A percentile compares a stretch with the other conserved stretches of the same genome.
phyloP scores from a whole-genome alignment of 2,113 vertebrate species.

The Melospiza melodia region DNA sequence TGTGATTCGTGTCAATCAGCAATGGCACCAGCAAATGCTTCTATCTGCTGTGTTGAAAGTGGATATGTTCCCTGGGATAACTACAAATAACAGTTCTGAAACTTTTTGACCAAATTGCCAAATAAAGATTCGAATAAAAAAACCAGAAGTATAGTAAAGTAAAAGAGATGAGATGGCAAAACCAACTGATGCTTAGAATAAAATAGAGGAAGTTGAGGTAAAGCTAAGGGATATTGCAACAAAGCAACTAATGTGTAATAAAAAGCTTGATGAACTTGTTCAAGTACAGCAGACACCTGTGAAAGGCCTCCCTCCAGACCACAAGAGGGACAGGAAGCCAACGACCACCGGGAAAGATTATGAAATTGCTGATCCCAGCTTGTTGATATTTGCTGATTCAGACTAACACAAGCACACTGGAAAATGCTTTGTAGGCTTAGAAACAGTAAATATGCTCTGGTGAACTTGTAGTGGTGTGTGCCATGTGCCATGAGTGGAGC shows the following conservation, averaged over 20 bases:
- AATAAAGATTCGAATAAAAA: not conserved
- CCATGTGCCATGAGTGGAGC: not conserved
- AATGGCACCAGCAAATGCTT: not conserved
- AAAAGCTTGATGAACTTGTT: not conserved
- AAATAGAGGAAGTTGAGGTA: not conserved
- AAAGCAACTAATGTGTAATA: not conserved
- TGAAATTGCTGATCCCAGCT: not conserved
- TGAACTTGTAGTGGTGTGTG: not conserved
- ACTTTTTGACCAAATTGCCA: no score
- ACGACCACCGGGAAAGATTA: not conserved
- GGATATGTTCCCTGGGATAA: not conserved
- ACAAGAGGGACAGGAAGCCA: not conserved
- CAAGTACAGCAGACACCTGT: not conserved
- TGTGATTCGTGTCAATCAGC: not conserved
- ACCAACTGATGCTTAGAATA: not conserved
- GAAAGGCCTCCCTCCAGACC: not conserved
- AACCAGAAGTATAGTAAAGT: not conserved
- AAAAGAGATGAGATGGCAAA: not conserved
- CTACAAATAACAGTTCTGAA: not conserved
- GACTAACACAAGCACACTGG: not conserved
- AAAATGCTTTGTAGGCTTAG: not conserved
- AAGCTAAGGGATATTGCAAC: not conserved
- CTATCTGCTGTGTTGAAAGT: not conserved
- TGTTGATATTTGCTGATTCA: not conserved
- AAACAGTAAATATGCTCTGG: not conserved